Evolutionary conservation across 2,113 vertebrate species (phyloP), one percentile per base, ranked within the genome.

Genomic region (Potamarius usumacintae): DNA sequence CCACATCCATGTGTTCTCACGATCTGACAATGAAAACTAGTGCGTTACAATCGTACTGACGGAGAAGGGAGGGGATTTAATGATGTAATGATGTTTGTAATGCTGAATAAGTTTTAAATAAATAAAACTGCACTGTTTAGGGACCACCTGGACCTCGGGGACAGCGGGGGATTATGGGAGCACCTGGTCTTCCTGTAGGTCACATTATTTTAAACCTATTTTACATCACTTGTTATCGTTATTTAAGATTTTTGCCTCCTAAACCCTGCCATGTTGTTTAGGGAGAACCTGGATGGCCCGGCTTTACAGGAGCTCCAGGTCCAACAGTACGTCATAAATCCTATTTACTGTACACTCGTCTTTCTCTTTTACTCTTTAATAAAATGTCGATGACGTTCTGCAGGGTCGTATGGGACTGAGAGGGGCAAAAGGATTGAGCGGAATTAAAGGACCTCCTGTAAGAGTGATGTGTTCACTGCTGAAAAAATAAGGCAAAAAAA

Each of bases 371-470:
- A 20, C 57, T 58, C 79, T 34, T 34, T 34, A 60, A 58, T 80
- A n/a, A 71, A 12, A 17, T 42, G 77, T 87, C 22, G 85, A 57
- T 62, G 0, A 53, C 87, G 42, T n/a, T 89, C 4, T 80, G 88
- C 72, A 96, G 95, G 94, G 95, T 1, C 90, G 83, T 88, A 87
- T 88, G n/a, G 94, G 95, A 0, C 92, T 91, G 12, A 87, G 57
- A 86, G 95, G 95, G 78, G 2, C 84, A 4, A 93, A 93, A 84
- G 95, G 95, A 74, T 76, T 94, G 22, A 27, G 83, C 8, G 95
- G 95, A 57, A 92, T 95, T 84, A 95, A 92, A 27, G 95, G 95
- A 58, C 92, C 94, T 42, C 92, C 94, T 34, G 95, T 96, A 92
- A 94, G 94, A 85, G 90, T 2, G 65, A 18, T 22, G 17, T 22